These are phyloP conservation scores for Platanista minor DNA, from an alignment of 2,113 vertebrate species.

Conservation along the genomic window DNA sequence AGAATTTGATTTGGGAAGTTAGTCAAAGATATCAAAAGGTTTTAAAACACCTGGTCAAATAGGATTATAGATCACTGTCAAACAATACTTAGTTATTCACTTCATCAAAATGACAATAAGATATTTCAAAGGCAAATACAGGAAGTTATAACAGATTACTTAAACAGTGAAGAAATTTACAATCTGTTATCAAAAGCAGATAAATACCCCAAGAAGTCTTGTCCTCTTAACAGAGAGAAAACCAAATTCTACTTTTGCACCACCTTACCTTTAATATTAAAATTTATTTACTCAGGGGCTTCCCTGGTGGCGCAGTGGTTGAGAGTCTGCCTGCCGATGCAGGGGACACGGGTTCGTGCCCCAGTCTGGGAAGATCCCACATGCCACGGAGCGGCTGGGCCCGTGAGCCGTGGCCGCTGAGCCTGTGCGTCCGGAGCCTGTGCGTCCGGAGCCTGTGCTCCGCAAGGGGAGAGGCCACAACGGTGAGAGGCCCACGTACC, in stretches of 20 bases:
- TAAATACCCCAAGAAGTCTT: background rate
- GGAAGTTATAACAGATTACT: background rate
- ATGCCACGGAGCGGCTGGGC: too few species aligned
- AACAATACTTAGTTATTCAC: background rate
- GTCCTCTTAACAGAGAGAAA: background rate
- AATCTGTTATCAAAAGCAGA: background rate
- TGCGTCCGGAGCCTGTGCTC: too few species aligned
- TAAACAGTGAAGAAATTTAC: background rate
- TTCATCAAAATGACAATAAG: background rate
- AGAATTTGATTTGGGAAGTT: background rate
- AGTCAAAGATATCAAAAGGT: background rate
- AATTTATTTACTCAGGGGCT: background rate
- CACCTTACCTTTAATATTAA: background rate
- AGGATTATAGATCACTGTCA: background rate
- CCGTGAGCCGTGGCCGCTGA: too few species aligned
- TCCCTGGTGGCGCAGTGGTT: too few species aligned
- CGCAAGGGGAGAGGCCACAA: too few species aligned
- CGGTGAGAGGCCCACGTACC: too few species aligned
- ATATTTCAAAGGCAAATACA: background rate
- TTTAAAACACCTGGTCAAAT: background rate
- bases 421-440: too few species aligned
- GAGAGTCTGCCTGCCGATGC: too few species aligned
- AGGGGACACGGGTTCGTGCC: too few species aligned
- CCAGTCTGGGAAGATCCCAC: too few species aligned
- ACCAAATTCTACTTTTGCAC: background rate